Conservation (phyloP, 1,140 invertebrate species). For the Drosophila pandora region DNA sequence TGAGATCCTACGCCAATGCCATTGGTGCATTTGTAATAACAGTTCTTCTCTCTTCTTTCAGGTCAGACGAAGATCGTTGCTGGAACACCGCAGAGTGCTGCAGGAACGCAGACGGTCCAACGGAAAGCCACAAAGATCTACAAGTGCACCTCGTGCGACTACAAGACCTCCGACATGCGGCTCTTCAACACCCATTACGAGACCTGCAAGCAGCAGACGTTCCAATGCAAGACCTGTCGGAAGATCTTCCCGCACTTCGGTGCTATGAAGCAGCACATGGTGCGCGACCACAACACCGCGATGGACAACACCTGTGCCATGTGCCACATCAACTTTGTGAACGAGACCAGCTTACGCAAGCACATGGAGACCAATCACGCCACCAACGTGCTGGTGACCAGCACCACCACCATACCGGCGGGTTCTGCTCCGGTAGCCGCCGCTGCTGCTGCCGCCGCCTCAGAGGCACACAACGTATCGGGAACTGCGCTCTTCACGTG, state of each 20-base stretch:
- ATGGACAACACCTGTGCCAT: constrained; percentile 81
- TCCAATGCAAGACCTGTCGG: constrained; percentile 82
- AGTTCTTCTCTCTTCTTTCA: neutral
- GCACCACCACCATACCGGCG: constrained; percentile 77
- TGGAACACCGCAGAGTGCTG: constrained; percentile 31
- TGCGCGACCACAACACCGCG: constrained; percentile 76
- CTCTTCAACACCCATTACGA: constrained; percentile 82
- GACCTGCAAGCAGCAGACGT: constrained; percentile 82
- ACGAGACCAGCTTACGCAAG: constrained; percentile 76
- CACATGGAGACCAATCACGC: constrained; percentile 83
- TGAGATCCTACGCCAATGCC: constrained; percentile 11
- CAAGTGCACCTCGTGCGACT: constrained; percentile 83
- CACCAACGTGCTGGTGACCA: constrained; percentile 79
- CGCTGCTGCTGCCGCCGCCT: constrained; percentile 59
- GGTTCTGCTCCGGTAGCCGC: constrained; percentile 61
- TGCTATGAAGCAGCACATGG: constrained; percentile 82
- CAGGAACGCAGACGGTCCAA: constrained; percentile 72
- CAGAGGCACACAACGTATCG: constrained; percentile 38
- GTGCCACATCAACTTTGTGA: constrained; percentile 82
- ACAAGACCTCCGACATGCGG: constrained; percentile 83
- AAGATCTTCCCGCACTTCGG: constrained; percentile 80
- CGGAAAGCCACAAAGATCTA: constrained; percentile 81
- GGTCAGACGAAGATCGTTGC: constrained; percentile 62
- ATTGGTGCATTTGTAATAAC: neutral
- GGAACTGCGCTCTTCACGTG: constrained; percentile 72